These are phyloP conservation scores for Mastigias papua DNA, from an alignment of 30 jellyfish, hydroid and myxozoan species.

Conservation along the genomic window DNA sequence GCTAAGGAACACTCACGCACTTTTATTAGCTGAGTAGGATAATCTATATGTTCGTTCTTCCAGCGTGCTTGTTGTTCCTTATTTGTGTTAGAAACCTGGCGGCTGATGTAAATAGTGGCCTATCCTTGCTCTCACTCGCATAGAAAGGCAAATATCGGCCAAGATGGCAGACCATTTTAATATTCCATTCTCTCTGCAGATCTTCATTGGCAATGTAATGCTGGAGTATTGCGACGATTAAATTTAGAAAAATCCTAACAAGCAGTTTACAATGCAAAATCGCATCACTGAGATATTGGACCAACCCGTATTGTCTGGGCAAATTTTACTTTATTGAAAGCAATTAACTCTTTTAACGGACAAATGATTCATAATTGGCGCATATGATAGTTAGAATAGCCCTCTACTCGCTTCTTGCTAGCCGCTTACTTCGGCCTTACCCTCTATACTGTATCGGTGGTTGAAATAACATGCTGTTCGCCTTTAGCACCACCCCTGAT, in stretches of 20 bases:
- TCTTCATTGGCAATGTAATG: background rate
- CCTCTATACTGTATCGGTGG: background rate
- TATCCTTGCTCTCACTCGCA: background rate
- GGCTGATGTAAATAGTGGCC: background rate
- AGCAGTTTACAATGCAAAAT: slow-evolving; percentile 14
- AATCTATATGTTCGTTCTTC: background rate
- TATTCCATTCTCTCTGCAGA: no score
- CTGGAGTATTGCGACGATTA: background rate
- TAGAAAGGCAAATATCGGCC: background rate
- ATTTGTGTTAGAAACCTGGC: background rate
- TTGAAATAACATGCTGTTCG: slow-evolving; percentile 5
- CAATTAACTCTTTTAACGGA: slow-evolving; percentile 66
- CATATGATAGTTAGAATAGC: background rate
- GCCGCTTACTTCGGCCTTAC: background rate
- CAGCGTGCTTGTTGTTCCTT: background rate
- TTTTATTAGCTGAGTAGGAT: background rate
- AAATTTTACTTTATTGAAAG: slow-evolving; percentile 58
- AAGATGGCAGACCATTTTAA: no score
- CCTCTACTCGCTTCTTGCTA: background rate
- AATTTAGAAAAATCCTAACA: background rate
- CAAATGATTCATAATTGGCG: slow-evolving; percentile 68
- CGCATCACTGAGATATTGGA: slow-evolving; percentile 7
- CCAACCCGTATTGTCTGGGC: slow-evolving; percentile 20
- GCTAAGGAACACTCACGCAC: background rate
- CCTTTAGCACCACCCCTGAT: background rate